Evolutionary conservation across 2,113 vertebrate species (phyloP), one percentile per base, ranked within the genome.

Genomic region (Sceloporus tristichus): DNA sequence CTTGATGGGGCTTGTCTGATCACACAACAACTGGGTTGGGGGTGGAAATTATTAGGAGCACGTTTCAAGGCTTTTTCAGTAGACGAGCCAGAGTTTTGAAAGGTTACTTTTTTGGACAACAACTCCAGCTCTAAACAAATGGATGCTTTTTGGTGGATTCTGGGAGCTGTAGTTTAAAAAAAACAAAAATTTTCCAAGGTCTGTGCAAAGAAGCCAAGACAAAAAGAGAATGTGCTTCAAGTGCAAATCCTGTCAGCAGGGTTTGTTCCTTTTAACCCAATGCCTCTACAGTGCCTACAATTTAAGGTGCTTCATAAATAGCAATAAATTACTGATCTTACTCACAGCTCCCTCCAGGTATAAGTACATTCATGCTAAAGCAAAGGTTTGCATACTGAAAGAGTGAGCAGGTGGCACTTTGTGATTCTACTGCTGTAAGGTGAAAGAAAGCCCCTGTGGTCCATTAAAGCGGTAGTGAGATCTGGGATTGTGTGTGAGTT

Each of bases 1-100:
- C 90, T 85, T 14, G 84, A 92, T 88, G 80, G 68, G 34, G 1
- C 34, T 88, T 84, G n/a, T 90, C 79, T 94, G 42, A 82, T 91
- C 42, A 40, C 59, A 84, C 29, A 84, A 56, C 85, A 87, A 14
- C 53, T 27, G 42, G 91, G 78, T 84, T 81, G 85, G 73, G 29
- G 6, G 9, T 34, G 65, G 84, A 92, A 90, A 82, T 81, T 91
- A 86, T 82, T 81, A 89, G 59, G 48, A 86, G 16, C 10, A 5
- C 70, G 48, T 71, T 18, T 53, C 0, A 10, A 82, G 84, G 76
- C 16, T 54, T 87, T 62, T 83, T 80, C 11, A 13, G 18, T 81
- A 83, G 13, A 42, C 71, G 83, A 29, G 48, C 38, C 81, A 66
- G 56, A 59, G 56, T 14, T 13, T 59, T 59, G 56, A 59, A 59